Conservation (phyloP, 2,797 vertebrate species). For the Apodemus agrarius region DNA sequence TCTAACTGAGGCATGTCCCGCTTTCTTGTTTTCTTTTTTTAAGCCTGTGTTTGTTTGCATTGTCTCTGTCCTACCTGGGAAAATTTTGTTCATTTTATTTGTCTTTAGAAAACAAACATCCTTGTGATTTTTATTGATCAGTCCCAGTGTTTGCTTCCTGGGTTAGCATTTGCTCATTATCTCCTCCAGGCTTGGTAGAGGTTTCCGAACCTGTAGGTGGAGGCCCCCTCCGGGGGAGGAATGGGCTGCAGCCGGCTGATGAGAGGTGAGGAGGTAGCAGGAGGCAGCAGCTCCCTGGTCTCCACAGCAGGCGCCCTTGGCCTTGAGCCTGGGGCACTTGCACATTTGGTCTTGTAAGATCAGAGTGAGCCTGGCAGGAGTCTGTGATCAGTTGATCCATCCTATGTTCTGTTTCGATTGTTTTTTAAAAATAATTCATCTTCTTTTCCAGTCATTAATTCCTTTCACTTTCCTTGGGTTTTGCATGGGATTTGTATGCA, state of each 20-base stretch:
- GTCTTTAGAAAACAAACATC: background rate
- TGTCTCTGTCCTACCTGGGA: background rate
- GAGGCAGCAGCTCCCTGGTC: background rate
- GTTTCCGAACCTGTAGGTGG: rapidly evolving
- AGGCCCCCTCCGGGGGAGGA: too few species aligned
- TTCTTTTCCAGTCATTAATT: background rate
- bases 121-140: background rate
- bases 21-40: too few species aligned
- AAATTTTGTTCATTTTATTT: background rate
- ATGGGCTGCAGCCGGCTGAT: too few species aligned
- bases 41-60: background rate
- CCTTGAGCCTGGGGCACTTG: background rate
- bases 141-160: background rate
- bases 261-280: too few species aligned
- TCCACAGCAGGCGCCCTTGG: background rate
- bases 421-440: background rate
- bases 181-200: background rate
- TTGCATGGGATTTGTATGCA: background rate
- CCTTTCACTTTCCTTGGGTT: background rate
- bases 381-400: background rate
- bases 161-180: background rate
- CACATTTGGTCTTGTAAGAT: too few species aligned
- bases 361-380: background rate
- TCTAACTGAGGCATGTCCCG: background rate
- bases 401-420: too few species aligned